These are phyloP conservation scores for Elgonia sp. DNA, from an alignment of 2,888 invertebrate species.

Conservation along the genomic window DNA sequence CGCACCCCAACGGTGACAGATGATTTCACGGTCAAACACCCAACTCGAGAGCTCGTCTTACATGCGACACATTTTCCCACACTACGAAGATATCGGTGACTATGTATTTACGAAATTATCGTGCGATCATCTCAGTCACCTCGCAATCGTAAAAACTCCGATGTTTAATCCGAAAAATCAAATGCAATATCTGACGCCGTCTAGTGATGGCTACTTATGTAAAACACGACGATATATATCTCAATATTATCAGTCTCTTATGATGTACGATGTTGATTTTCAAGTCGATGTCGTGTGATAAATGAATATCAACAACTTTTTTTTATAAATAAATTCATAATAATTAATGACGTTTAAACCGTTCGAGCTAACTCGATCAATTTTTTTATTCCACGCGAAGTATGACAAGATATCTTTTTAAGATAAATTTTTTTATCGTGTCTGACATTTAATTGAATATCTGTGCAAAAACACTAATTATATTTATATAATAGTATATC, in stretches of 20 bases:
- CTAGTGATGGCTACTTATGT: conserved; percentile 22
- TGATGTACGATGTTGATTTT: conserved; percentile 27
- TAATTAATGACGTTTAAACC: conserved; percentile 8
- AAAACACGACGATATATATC: conserved; percentile 15
- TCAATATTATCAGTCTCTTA: conserved; percentile 12
- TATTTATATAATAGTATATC: too few relatives aligned
- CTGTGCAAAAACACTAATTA: too few relatives aligned
- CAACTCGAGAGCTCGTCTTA: not conserved
- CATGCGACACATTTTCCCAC: conserved; percentile 29
- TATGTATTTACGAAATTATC: conserved; percentile 19
- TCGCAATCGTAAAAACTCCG: conserved; percentile 1
- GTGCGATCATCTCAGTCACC: not conserved
- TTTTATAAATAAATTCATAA: conserved; percentile 15
- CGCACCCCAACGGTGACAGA: conserved; percentile 38
- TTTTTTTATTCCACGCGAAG: not conserved
- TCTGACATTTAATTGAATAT: not conserved
- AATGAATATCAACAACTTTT: conserved; percentile 15
- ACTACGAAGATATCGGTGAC: not conserved
- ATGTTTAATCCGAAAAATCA: conserved; percentile 31
- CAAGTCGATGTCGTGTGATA: conserved; percentile 1
- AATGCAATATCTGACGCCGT: conserved; percentile 3
- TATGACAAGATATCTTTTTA: not conserved
- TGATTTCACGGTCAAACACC: conserved; percentile 69
- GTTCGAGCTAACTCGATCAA: not conserved
- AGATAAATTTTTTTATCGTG: not conserved